Conservation (phyloP, 2,888 invertebrate genomes). For the Platerodrilus igneus region DNA sequence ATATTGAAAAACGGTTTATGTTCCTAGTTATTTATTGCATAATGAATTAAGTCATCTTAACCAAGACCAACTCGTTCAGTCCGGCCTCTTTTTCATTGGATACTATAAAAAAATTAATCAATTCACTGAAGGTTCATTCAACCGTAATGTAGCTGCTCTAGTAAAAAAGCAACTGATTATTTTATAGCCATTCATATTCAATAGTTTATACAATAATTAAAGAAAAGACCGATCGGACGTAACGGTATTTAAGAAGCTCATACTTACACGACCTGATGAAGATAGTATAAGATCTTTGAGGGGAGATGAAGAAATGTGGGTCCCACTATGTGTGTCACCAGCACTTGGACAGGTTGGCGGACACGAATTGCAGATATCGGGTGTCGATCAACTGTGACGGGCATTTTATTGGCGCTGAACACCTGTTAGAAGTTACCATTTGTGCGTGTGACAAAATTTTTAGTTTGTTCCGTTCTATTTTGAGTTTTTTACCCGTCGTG, state of each 20-base stretch:
- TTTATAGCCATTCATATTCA: slow-evolving; percentile 17
- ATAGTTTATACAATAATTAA: slow-evolving; percentile 26
- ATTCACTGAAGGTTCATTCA: slow-evolving; percentile 11
- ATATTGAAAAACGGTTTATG: too few species aligned
- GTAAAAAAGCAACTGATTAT: slow-evolving; percentile 13
- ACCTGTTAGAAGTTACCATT: slow-evolving; percentile 14
- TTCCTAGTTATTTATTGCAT: too few species aligned
- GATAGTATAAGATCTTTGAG: slow-evolving; percentile 20
- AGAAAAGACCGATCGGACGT: slow-evolving; percentile 25
- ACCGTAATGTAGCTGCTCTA: slow-evolving; percentile 8
- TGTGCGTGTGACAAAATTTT: too few species aligned
- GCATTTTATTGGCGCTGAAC: slow-evolving; percentile 13
- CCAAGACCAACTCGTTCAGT: too few species aligned
- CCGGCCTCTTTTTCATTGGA: background rate
- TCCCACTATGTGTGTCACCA: slow-evolving; percentile 36
- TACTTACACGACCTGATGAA: slow-evolving; percentile 16
- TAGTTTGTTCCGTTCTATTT: too few species aligned
- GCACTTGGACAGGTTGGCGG: slow-evolving; percentile 29
- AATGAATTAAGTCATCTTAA: too few species aligned
- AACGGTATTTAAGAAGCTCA: slow-evolving; percentile 21
- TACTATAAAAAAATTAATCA: background rate
- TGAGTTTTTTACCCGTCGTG: too few species aligned
- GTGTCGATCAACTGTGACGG: slow-evolving; percentile 28
- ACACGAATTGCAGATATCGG: slow-evolving; percentile 28
- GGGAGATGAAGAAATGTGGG: slow-evolving; percentile 33